These are phyloP conservation scores for Penaeus vannamei DNA, from an alignment of 1,140 invertebrate genomes.

Conservation along the genomic window DNA sequence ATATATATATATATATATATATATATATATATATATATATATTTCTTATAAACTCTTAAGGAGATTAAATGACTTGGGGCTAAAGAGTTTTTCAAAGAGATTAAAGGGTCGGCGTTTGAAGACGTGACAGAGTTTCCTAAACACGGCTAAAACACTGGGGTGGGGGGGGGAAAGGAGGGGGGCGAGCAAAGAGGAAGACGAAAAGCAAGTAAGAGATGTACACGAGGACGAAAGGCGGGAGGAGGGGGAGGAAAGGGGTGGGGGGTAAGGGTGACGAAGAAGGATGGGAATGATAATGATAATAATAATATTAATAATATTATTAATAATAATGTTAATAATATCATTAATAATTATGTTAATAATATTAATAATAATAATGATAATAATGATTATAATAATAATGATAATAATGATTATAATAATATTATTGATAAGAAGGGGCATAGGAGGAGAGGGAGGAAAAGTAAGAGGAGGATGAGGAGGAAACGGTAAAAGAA, in stretches of 20 bases:
- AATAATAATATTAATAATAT: no score
- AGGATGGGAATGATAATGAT: no score
- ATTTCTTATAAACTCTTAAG: no score
- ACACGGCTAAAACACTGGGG: not conserved
- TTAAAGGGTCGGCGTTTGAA: no score
- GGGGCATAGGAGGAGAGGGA: not conserved
- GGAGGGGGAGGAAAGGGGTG: not conserved
- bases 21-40: no score
- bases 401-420: slow-evolving; percentile 8
- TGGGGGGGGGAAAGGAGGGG: not conserved
- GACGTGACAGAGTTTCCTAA: no score
- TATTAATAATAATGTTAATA: no score
- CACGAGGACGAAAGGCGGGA: not conserved
- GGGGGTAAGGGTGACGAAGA: not conserved
- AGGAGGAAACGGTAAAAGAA: not conserved
- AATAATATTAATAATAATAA: not conserved
- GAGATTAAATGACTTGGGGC: no score
- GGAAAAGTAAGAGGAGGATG: not conserved
- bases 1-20: no score
- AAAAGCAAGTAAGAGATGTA: not conserved
- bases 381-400: slow-evolving; percentile 17
- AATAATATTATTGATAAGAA: slow-evolving; percentile 17
- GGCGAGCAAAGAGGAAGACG: not conserved
- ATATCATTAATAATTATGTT: slow-evolving; percentile 2
- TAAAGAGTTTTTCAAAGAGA: no score